Conservation (phyloP, 2,113 vertebrate genomes). For the Saimiri boliviensis region DNA sequence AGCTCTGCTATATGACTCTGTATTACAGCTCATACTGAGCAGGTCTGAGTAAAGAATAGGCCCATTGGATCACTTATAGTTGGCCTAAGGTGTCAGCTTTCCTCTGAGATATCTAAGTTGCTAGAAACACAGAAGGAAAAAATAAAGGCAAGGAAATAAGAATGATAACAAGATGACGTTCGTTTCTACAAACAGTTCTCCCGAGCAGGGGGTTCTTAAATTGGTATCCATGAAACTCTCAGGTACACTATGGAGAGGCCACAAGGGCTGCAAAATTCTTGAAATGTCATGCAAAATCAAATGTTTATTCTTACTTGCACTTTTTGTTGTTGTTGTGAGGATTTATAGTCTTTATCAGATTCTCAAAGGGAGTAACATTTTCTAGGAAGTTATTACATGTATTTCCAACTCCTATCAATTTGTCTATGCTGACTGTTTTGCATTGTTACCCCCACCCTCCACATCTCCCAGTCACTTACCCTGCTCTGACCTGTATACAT, state of each 20-base stretch:
- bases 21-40: background rate
- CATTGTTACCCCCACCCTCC: background rate
- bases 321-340: background rate
- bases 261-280: background rate
- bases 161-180: background rate
- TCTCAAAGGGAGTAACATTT: background rate
- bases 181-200: background rate
- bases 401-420: background rate
- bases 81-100: slow-evolving; percentile 24
- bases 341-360: slow-evolving; percentile 13
- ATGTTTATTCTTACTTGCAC: slow-evolving; percentile 9
- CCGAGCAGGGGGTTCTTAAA: background rate
- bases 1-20: background rate
- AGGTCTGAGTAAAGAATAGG: background rate
- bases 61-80: background rate
- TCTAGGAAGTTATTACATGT: background rate
- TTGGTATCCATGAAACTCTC: background rate
- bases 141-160: background rate
- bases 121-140: background rate
- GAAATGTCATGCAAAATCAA: slow-evolving; percentile 44
- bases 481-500: background rate
- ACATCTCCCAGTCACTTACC: background rate
- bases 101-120: background rate
- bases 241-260: background rate
- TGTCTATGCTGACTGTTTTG: slow-evolving; percentile 11